Evolutionary conservation across 2,113 vertebrate species (phyloP), one percentile per base, ranked within the genome.

Genomic region (Apodemus speciosus): DNA sequence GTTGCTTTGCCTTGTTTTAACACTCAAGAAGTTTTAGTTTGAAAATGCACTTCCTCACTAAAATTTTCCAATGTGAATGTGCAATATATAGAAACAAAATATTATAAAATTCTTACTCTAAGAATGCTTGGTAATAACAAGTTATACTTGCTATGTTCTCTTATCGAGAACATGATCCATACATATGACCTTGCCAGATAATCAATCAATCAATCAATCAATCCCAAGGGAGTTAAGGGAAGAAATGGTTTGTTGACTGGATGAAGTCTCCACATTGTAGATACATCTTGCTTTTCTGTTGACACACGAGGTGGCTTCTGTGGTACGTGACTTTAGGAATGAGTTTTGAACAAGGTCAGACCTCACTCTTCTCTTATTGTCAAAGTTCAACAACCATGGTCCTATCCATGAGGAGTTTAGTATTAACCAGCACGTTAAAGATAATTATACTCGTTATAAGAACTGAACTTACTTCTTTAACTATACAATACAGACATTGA

Each of bases 11-110:
- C 9, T 88, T 56, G 58, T 53, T 87, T 60, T 49, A 56, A 40
- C 73, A 66, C 68, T 77, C 87, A 94, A 89, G 77, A 96, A 94
- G 80, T 46, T 85, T 15, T 91, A 77, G 40, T 85, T 80, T 94
- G 27, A 90, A 95, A 46, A 81, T 91, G 75, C 6, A 53, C 35
- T 21, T 32, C 18, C 58, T n/a, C 14, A n/a, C 75, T 38, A 40
- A 96, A 84, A 71, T 56, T 16, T 49, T 62, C 81, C 35, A 77
- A 87, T 89, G 75, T 49, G 14, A 89, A 40, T 15, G 11, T 40
- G 10, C 49, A 32, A 30, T 58, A n/a, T 73, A 9, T 18, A 85
- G 18, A 90, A 84, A 89, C 77, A 89, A 91, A 88, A 81, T 27
- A n/a, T 46, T 90, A 21, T 6, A 40, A 23, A 53, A 77, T 79